Base-by-base conservation (phyloP, 2,888 invertebrate species). In the Leucoptera coffeella region DNA sequence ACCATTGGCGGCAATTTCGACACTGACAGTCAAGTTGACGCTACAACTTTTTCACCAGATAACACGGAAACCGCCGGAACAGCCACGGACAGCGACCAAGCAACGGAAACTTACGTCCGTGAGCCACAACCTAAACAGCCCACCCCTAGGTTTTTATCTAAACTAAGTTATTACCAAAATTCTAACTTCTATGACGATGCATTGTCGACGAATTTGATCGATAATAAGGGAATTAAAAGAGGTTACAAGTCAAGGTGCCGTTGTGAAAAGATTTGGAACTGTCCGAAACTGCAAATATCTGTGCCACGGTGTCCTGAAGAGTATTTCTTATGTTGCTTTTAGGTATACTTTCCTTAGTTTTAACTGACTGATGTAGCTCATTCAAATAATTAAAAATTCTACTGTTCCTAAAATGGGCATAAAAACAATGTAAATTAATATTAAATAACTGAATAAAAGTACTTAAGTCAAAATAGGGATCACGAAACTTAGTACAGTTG, bases 201-300 rank as follows among this genome's bases (percentile, higher is more conserved):
- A 38, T 42, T 28, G 4, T 36, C 47, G 4, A 47, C 40, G 10
- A 69, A 65, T 31, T 37, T 51, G n/a, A 35, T 69, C 6, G 48
- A 54, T 2, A 41, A 39, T 5, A 15, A 12, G 9, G 26, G 47
- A n/a, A n/a, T n/a, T 1, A 55, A 47, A 23, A 49, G 62, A 30
- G 45, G 38, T 25, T 73, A 57, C 30, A 41, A 44, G 22, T 67
- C 67, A 0, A 43, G 45, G n/a, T 73, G 72, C 30, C 39, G 64
- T 1, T 73, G 72, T 29, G 64, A 58, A 29, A 65, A 52, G 33
- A 69, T 73, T 12, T 62, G 58, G 50, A 71, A 73, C 33, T 73
- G 72, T 36, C 59, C 60, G 0, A 71, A 65, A 29, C 32, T 73
- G 10, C 73, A 73, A 36, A 62, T 73, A 4, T 50, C 56, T 2